Conservation (phyloP, 2,113 vertebrate species). For the Propithecus coquereli region DNA sequence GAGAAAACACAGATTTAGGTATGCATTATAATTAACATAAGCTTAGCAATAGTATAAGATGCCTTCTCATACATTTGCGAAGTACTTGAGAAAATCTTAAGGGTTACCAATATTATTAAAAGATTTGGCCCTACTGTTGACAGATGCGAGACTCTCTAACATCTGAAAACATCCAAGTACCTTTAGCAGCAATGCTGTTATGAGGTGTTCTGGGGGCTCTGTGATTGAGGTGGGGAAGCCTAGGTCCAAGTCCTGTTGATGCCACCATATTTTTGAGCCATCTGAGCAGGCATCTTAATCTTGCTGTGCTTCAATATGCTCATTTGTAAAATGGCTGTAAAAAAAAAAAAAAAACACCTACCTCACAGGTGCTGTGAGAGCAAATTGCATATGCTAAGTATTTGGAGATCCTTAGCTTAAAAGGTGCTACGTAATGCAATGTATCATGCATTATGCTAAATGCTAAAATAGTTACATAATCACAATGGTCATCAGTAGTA, state of each 20-base stretch:
- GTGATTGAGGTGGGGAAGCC: not conserved
- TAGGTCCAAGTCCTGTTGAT: not conserved
- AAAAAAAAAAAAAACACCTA: constrained; percentile 53
- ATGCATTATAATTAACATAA: constrained; percentile 31
- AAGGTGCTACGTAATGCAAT: constrained; percentile 67
- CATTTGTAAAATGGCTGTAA: constrained; percentile 49
- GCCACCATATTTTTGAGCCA: not conserved
- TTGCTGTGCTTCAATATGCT: constrained; percentile 40
- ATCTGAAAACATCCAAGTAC: not conserved
- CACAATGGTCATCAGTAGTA: not conserved
- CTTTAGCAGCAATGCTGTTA: not conserved
- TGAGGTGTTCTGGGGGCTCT: not conserved
- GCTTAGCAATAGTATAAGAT: constrained; percentile 11
- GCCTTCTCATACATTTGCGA: not conserved
- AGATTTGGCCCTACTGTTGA: not conserved
- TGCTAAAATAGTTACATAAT: constrained; percentile 46
- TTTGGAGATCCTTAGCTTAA: constrained; percentile 60
- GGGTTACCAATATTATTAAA: not conserved
- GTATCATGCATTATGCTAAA: constrained; percentile 37
- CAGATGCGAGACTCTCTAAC: not conserved
- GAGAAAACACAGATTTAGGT: constrained; percentile 17
- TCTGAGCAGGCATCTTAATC: not conserved
- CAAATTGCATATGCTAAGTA: constrained; percentile 60
- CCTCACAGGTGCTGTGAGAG: constrained; percentile 67
- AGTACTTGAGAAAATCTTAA: not conserved